These are phyloP conservation scores for Oscheius sp. DNA, from an alignment of 2,888 invertebrate species.

Conservation along the genomic window DNA sequence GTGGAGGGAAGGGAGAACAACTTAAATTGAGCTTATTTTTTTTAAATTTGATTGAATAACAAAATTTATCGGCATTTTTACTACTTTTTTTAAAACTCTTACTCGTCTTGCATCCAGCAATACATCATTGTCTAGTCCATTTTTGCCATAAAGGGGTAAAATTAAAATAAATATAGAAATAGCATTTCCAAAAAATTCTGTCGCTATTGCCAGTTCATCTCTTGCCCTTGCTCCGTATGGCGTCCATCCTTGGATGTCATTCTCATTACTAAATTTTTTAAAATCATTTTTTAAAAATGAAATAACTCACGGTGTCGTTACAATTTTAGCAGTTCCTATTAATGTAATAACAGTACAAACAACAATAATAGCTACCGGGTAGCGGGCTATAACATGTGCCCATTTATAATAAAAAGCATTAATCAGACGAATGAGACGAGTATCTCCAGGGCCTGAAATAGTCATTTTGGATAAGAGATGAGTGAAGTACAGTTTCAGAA, in stretches of 20 bases:
- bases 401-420: conserved; percentile 49
- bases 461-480: neutral
- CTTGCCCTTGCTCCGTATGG: conserved; percentile 61
- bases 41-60: neutral
- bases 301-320: conserved; percentile 53
- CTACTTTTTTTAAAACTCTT: neutral
- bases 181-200: conserved; percentile 55
- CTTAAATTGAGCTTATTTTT: neutral
- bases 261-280: conserved; percentile 49
- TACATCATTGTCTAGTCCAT: conserved; percentile 50
- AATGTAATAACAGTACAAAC: conserved; percentile 56
- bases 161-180: conserved; percentile 60
- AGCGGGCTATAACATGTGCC: conserved; percentile 58
- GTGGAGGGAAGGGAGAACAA: too few relatives aligned
- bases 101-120: conserved; percentile 53
- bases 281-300: neutral
- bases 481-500: neutral
- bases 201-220: conserved; percentile 48
- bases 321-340: conserved; percentile 56
- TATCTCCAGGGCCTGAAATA: conserved; percentile 35
- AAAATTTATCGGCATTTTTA: neutral
- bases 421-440: conserved; percentile 47
- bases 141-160: conserved; percentile 51
- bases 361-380: conserved; percentile 57
- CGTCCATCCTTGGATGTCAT: conserved; percentile 66